Percentiles rank a stretch among this genome's conserved stretches.
Conservation (phyloP, 1,140 invertebrate genomes). For the Aradophagus sp. region DNA sequence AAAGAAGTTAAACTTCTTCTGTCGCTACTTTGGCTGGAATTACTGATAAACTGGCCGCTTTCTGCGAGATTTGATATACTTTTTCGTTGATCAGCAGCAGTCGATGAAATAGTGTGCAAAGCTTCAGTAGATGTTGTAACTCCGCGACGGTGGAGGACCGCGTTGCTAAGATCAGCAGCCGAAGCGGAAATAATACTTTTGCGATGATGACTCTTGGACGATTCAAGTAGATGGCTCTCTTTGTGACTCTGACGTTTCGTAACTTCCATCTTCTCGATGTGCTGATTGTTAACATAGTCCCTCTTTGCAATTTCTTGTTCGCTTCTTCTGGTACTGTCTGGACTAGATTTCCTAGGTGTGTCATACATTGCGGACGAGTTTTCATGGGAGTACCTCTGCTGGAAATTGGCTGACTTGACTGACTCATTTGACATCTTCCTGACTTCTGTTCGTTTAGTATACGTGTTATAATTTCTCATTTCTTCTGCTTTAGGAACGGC, state of each 20-base stretch:
- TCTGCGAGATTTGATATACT: slow-evolving; percentile 86
- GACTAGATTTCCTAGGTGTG: slow-evolving; percentile 16
- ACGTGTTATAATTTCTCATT: slow-evolving; percentile 76
- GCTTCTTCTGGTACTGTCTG: slow-evolving; percentile 42
- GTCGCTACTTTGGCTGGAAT: slow-evolving; percentile 79
- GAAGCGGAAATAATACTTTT: slow-evolving; percentile 83
- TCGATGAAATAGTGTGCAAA: slow-evolving; percentile 82
- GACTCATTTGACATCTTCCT: slow-evolving; percentile 46
- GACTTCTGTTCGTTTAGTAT: slow-evolving; percentile 71
- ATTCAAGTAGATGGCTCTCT: slow-evolving; percentile 46
- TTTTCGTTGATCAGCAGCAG: slow-evolving; percentile 84
- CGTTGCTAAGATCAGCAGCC: slow-evolving; percentile 82
- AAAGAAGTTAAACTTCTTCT: slow-evolving; percentile 85
- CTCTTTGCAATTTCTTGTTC: slow-evolving; percentile 52
- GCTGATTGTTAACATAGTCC: slow-evolving; percentile 66
- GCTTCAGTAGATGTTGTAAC: slow-evolving; percentile 77
- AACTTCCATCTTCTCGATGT: slow-evolving; percentile 51
- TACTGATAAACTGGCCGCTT: slow-evolving; percentile 80
- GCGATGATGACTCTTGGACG: slow-evolving; percentile 77
- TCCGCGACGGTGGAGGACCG: slow-evolving; percentile 84
- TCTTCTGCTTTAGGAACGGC: slow-evolving; percentile 7
- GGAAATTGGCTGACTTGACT: slow-evolving; percentile 70
- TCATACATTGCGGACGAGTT: slow-evolving; percentile 15
- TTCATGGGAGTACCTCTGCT: slow-evolving; percentile 64
- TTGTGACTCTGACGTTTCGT: slow-evolving; percentile 25